Base-by-base conservation (phyloP, 2,797 vertebrate genomes). In the Rhinatrema bivittatum region DNA sequence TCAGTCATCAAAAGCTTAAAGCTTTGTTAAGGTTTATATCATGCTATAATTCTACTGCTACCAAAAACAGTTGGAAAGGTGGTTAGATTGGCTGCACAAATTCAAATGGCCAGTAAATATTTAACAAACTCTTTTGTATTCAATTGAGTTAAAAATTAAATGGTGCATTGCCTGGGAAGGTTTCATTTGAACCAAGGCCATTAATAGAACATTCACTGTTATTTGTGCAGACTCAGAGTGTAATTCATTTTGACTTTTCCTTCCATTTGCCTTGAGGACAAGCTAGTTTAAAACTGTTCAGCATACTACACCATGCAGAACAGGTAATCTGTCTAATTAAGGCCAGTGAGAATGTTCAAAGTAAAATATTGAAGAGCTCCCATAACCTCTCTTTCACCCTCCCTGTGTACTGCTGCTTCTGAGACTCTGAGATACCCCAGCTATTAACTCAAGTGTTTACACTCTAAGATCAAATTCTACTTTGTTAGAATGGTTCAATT, bases 251-350 rank as follows among this genome's bases (percentile, higher is more conserved):
- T 86, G 89, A 91, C 88, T 91, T 89, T 75, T 61, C 76, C 62
- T 85, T 89, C 87, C 87, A 87, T 93, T 93, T 93, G 90, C 91
- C 91, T 87, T 45, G 74, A 92, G 90, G 89, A 91, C 74, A 87
- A 79, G 82, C 71, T 70, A 40, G 80, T 87, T 87, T 81, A 86
- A 91, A 91, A 87, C 72, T 86, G 79, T 79, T 88, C 82, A 74
- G 86, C 75, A 84, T 79, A 87, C 67, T 74, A 76, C 62, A 80
- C 86, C 87, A 84, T 90, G 82, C 84, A 85, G 91, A 91, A 89
- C 91, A 92, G 91, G 90, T 95, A 95, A 97, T 94, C 86, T 91
- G 88, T 87, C 91, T 95, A 96, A 97, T 97, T 94, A 93, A 82
- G 79, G 81, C 71, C 77, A 78, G 68, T 79, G 88, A 87, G 81